A percentile compares a stretch with the other conserved stretches of the same genome.
These are phyloP conservation scores for Leptopilina syphax DNA, from an alignment of 2,888 invertebrate species.

Conservation along the genomic window DNA sequence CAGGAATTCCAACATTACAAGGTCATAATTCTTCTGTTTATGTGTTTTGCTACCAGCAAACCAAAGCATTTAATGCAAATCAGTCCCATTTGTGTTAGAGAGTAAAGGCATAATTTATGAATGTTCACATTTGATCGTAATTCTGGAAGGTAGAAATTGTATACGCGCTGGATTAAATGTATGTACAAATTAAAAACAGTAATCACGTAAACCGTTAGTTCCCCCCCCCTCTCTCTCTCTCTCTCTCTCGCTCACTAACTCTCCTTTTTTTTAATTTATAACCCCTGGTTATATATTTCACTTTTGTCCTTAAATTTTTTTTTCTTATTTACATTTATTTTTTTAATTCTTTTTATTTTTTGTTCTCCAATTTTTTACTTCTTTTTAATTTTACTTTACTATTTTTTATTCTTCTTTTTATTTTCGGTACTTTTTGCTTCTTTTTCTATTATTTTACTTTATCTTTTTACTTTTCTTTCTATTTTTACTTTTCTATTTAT, in stretches of 20 bases:
- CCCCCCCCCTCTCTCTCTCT: too few relatives aligned
- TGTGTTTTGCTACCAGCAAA: conserved; percentile 35
- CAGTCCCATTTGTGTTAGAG: conserved; percentile 37
- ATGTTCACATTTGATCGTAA: conserved; percentile 39
- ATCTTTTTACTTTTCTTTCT: too few relatives aligned
- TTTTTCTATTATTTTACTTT: too few relatives aligned
- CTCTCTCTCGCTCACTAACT: too few relatives aligned
- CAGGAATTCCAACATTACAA: conserved; percentile 32
- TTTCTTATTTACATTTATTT: too few relatives aligned
- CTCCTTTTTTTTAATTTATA: neutral
- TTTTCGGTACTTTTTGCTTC: too few relatives aligned
- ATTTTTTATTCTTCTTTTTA: too few relatives aligned
- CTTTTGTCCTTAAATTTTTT: too few relatives aligned
- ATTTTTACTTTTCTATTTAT: too few relatives aligned
- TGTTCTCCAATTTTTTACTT: too few relatives aligned
- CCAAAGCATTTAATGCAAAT: conserved; percentile 40
- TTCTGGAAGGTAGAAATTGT: neutral
- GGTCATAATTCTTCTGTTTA: conserved; percentile 35
- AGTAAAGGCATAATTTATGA: conserved; percentile 38
- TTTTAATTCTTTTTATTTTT: too few relatives aligned
- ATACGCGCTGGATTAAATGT: conserved; percentile 15
- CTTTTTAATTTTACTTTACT: too few relatives aligned
- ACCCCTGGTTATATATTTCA: neutral
- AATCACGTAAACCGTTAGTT: neutral
- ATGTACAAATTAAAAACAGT: conserved; percentile 4